Percentiles rank a stretch among this genome's conserved stretches.
Evolutionary conservation across 1,140 invertebrate species (phyloP).

Genomic region (Trichonephila inaurata): DNA sequence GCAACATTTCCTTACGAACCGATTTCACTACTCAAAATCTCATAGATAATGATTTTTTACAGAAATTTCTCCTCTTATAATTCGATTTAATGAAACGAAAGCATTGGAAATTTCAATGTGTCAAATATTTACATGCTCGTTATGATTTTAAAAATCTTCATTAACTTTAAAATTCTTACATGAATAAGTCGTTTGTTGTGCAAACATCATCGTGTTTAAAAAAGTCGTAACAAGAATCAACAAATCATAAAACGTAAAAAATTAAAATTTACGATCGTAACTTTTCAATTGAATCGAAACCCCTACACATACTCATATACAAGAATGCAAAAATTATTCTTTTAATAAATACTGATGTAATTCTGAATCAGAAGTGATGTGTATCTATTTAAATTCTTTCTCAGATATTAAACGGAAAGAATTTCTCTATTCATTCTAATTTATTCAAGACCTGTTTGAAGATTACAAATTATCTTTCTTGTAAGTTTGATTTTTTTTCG

Average conservation of each 20-base stretch:
- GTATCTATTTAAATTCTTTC: background rate
- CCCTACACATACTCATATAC: background rate
- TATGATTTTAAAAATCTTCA: too few relatives aligned
- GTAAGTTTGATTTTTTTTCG: conserved; percentile 50
- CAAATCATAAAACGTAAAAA: background rate
- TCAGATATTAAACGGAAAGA: background rate
- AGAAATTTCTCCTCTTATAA: too few relatives aligned
- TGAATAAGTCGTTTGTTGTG: too few relatives aligned
- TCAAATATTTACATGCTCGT: too few relatives aligned
- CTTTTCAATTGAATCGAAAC: background rate
- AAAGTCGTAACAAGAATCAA: too few relatives aligned
- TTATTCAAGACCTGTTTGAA: conserved; percentile 46
- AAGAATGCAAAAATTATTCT: background rate
- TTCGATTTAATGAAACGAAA: too few relatives aligned
- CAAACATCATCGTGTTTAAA: too few relatives aligned
- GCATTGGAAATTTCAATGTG: too few relatives aligned
- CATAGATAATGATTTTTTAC: too few relatives aligned
- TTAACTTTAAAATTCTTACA: too few relatives aligned
- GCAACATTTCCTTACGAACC: too few relatives aligned
- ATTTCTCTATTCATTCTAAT: conserved; percentile 27
- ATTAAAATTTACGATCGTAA: background rate
- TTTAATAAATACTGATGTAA: background rate
- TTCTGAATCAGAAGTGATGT: background rate
- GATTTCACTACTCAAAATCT: too few relatives aligned
- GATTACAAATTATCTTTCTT: conserved; percentile 52